phyloP scores from a whole-genome alignment of 2,113 vertebrate genomes.

The Gracilinanus agilis region DNA sequence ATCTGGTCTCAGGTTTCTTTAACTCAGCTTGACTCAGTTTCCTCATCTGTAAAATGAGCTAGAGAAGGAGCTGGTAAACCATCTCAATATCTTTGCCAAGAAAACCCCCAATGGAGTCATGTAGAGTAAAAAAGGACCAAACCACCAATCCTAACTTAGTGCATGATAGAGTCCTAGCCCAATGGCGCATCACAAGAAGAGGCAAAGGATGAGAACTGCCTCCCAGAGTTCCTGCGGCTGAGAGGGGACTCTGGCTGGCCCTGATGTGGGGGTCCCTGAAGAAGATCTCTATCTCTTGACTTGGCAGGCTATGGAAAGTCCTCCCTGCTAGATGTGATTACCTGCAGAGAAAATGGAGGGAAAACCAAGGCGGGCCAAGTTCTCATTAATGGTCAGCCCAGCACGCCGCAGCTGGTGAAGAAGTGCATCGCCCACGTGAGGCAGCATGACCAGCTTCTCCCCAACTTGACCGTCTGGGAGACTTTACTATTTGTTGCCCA shows the following conservation, averaged over 20 bases:
- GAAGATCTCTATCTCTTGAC: neutral
- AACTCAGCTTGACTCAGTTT: too few relatives aligned
- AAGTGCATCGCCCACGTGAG: constrained; percentile 93
- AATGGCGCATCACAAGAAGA: neutral
- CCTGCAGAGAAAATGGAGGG: constrained; percentile 91
- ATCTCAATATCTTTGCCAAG: too few relatives aligned
- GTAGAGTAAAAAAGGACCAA: neutral
- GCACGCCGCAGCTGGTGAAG: constrained; percentile 90
- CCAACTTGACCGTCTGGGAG: constrained; percentile 95
- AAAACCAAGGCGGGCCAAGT: constrained; percentile 89
- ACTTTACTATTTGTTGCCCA: constrained; percentile 93
- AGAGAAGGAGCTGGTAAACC: too few relatives aligned
- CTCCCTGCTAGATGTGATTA: constrained; percentile 94
- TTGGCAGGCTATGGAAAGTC: constrained; percentile 91
- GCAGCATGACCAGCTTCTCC: constrained; percentile 94
- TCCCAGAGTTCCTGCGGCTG: neutral
- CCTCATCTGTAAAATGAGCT: too few relatives aligned
- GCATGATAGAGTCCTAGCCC: neutral
- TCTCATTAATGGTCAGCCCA: constrained; percentile 90
- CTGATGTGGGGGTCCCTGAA: neutral
- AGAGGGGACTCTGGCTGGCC: neutral
- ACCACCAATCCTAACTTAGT: neutral
- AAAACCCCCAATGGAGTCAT: too few relatives aligned
- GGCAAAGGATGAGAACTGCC: too few relatives aligned
- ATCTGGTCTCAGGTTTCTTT: too few relatives aligned